Evolutionary conservation across 1,140 invertebrate species (phyloP), one percentile per base, ranked within the genome.

Genomic region (Micrasema longulum): DNA sequence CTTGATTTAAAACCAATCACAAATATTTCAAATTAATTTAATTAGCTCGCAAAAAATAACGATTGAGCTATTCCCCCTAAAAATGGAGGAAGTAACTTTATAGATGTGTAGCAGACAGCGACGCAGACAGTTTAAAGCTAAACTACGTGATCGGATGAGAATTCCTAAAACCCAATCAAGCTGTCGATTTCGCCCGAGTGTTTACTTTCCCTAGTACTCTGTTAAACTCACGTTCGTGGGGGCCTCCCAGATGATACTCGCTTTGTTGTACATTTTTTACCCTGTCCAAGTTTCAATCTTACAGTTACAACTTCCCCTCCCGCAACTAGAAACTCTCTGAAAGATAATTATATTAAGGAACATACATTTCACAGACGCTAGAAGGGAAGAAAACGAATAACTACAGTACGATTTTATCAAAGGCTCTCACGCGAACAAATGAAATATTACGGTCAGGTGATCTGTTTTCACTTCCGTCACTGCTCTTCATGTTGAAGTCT

Each of bases 91-190:
- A 31, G 26, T 2, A 31, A 7, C 26, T 31, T 31, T 31, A 2
- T 31, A 31, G 26, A 31, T 4, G 26, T 12, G 22, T 20, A 47
- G 55, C 31, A 43, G 50, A 66, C 65, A 41, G 45, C 10, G 48
- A 38, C 65, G 48, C 50, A 14, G 50, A 38, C 35, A 20, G 14
- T 31, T 41, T 16, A 48, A 62, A 68, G 22, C 23, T 11, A 14
- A 41, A 64, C 31, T 68, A 73, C 52, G 38, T 41, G 43, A 57
- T 66, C 60, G 11, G 63, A 60, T 67, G 63, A 71, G 62, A 70
- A 69, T 71, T 71, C 63, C 53, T 22, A 45, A 74, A 74, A 74
- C 57, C 73, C 64, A 74, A 74, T 74, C 68, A 74, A 71, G 70
- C 73, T 67, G 73, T 74, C 73, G 69, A 74, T 74, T 71, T 63